phyloP scores from a whole-genome alignment of 1,140 invertebrate genomes.

The Penaeus japonicus region DNA sequence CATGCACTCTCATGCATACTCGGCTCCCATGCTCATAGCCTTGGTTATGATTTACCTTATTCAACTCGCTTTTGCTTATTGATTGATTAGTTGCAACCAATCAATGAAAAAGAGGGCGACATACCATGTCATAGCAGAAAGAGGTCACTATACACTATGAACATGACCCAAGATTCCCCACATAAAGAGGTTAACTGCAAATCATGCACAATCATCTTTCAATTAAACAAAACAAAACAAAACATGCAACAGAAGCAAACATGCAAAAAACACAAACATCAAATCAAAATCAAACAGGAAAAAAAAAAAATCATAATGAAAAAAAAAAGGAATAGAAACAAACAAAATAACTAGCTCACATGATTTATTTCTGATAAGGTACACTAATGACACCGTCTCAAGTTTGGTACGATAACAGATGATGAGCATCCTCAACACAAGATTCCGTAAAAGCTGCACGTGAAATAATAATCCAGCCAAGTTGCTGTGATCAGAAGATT shows the following conservation, averaged over 20 bases:
- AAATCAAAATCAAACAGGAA: neutral
- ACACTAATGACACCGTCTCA: slow-evolving; percentile 19
- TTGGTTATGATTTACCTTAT: too few relatives aligned
- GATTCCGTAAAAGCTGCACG: neutral
- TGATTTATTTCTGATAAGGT: slow-evolving; percentile 42
- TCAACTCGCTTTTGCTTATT: too few relatives aligned
- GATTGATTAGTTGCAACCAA: too few relatives aligned
- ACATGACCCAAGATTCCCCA: too few relatives aligned
- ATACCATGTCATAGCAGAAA: too few relatives aligned
- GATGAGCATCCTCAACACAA: slow-evolving; percentile 39
- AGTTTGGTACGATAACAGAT: slow-evolving; percentile 44
- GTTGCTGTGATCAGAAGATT: slow-evolving; percentile 21
- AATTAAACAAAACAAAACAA: neutral
- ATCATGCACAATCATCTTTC: neutral
- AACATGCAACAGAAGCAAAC: slow-evolving; percentile 2
- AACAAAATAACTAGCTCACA: slow-evolving; percentile 49
- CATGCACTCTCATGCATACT: too few relatives aligned
- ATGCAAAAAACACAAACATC: neutral
- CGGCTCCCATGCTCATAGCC: too few relatives aligned
- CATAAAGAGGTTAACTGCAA: neutral
- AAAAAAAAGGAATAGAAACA: slow-evolving; percentile 28
- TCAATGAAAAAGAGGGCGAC: too few relatives aligned
- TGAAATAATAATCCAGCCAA: neutral
- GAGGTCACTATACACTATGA: too few relatives aligned
- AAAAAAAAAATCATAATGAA: neutral